Percentiles rank a stretch among this genome's conserved stretches.
These are phyloP conservation scores for Cinclus cinclus DNA, from an alignment of 2,113 vertebrate species.

Conservation along the genomic window DNA sequence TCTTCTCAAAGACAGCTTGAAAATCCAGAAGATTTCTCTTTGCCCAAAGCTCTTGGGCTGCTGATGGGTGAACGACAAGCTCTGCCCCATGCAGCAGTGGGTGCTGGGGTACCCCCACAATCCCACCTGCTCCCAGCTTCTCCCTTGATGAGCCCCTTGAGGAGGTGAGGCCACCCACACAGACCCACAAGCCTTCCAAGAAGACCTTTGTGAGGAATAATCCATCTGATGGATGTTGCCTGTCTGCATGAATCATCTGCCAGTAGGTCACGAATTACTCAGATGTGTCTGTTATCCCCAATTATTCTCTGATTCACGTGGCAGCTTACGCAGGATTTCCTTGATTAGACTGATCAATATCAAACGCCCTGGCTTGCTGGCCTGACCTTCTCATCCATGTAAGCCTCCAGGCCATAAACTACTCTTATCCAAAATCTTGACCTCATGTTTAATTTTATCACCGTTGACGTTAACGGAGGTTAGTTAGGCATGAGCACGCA, in stretches of 20 bases:
- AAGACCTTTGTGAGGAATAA: not conserved
- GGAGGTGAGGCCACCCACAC: not conserved
- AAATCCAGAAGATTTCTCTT: not conserved
- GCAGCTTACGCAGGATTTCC: conserved; percentile 48
- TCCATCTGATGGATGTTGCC: not conserved
- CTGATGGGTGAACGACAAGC: not conserved
- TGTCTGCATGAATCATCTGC: not conserved
- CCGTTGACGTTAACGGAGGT: not conserved
- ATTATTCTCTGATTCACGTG: conserved; percentile 59
- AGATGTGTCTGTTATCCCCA: conserved; percentile 14
- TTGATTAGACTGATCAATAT: conserved; percentile 59
- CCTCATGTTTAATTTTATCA: conserved; percentile 55
- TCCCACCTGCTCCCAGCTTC: not conserved
- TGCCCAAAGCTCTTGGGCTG: not conserved
- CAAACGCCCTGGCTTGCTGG: not conserved
- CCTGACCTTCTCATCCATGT: conserved; percentile 3
- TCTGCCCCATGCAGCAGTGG: rapidly evolving
- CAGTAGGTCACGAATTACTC: conserved; percentile 57
- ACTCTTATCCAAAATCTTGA: conserved; percentile 59
- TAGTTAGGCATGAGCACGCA: not conserved
- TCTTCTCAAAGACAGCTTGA: not conserved
- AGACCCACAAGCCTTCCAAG: not conserved
- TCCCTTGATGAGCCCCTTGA: not conserved
- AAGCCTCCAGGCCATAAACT: conserved; percentile 5
- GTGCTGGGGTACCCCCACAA: not conserved